Base-by-base conservation (phyloP, 2,113 vertebrate genomes). In the Oryzias curvinotus region DNA sequence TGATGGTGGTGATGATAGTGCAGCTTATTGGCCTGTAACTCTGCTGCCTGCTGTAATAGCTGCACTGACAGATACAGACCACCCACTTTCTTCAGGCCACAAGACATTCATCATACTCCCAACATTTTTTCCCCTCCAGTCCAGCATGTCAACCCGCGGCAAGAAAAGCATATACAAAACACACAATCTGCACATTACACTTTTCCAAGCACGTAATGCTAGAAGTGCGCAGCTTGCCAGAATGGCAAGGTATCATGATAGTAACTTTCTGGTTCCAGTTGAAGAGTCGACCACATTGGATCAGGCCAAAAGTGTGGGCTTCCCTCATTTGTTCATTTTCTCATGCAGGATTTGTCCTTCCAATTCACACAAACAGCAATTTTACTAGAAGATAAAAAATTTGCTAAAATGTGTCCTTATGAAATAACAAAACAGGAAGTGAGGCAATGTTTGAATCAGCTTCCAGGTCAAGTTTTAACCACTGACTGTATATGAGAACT, bases 21-120 rank as follows among this genome's bases (percentile, higher is more conserved):
- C 57, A 51, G 82, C 81, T 85, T 85, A 86, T 85, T 81, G 83
- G 80, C 81, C 85, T 87, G 81, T 81, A 85, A 85, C 83, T 84
- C 68, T 12, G 76, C 84, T 86, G 88, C 87, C 88, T 78, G 78
- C 79, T 72, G 78, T 85, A 83, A 87, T 83, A 77, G 80, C 76
- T 18, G 68, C 41, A 68, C 72, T 81, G 86, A 88, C 86, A 85
- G 82, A 87, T 75, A 67, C 62, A 65, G 86, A 86, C 88, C 86
- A 88, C 88, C 88, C 86, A 90, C 85, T 75, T 71, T 75, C 73
- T 75, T 65, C 77, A 47, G 73, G 77, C 78, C 82, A 73, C 63
- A 84, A 80, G 71, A 77, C 78, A 87, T 86, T 84, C 85, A 86
- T 85, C 87, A 87, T 71, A 73, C 73, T 76, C 71, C 25, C 61